Conservation (phyloP, 2,797 vertebrate genomes). For the Sebastes oblongus region DNA sequence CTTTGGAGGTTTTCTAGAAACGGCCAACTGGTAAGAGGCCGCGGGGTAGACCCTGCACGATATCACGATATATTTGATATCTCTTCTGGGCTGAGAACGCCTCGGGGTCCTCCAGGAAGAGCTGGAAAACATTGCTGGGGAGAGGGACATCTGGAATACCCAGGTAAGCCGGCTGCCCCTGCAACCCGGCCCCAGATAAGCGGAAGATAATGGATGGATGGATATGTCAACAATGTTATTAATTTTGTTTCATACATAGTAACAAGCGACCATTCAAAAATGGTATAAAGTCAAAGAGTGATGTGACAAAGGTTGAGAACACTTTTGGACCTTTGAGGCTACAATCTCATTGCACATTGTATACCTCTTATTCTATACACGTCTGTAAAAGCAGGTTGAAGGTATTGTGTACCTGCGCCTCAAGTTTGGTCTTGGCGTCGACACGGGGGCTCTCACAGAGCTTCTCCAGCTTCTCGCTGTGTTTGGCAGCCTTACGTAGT, state of each 20-base stretch:
- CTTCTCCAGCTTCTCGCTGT: constrained; percentile 92
- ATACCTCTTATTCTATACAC: neutral
- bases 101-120: too few species aligned
- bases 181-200: too few species aligned
- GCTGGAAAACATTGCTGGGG: too few species aligned
- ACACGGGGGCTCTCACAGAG: constrained; percentile 93
- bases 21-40: too few species aligned
- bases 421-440: constrained; percentile 97
- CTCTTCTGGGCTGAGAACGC: too few species aligned
- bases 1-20: too few species aligned
- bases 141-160: too few species aligned
- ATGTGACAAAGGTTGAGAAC: neutral
- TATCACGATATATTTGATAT: too few species aligned
- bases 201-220: too few species aligned
- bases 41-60: too few species aligned
- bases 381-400: neutral
- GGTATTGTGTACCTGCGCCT: constrained; percentile 88
- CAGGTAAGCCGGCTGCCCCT: too few species aligned
- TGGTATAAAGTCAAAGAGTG: neutral
- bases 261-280: neutral
- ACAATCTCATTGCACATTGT: neutral
- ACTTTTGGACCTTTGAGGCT: neutral
- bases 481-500: constrained; percentile 95
- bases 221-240: neutral
- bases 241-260: neutral